Base-by-base conservation (phyloP, 2,113 vertebrate genomes). In the Sturnira hondurensis region DNA sequence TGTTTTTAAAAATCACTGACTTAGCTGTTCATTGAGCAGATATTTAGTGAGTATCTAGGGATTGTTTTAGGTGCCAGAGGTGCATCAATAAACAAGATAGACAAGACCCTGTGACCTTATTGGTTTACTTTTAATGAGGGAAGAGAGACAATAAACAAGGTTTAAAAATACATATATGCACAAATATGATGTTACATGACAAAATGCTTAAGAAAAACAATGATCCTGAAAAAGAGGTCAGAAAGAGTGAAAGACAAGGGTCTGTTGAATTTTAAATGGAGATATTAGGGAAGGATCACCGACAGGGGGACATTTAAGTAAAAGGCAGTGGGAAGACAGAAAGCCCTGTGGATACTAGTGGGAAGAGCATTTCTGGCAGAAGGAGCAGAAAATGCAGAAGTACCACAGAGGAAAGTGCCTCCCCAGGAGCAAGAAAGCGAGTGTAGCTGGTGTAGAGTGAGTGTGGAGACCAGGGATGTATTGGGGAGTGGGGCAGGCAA, bases 271-370 rank as follows among this genome's bases (percentile, higher is more conserved):
- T 83, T 43, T 76, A 52, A 50, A 9, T 5, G n/a, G 76, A 81
- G 56, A 67, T 36, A 43, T 9, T 4, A 41, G 65, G 22, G 31
- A 54, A 74, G 22, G 17, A 41, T 58, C n/a, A n/a, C 22, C 1
- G 4, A 58, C 36, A 56, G 76, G 5, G 24, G 63, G 63, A 14
- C 17, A 7, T 2, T 38, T 50, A 52, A 13, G 24, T 47, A 50
- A 45, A 65, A 41, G 7, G 50, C 4, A 61, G 19, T 16, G 11
- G 14, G 22, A 33, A 73, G 45, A 10, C 7, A 14, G 22, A 80
- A 6, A 68, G 6, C 11, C 43, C 1, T 16, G 38, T 38, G 4
- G 36, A 36, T 20, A 28, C 7, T 20, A 28, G 15, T 0, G 1
- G 28, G 52, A 83, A 88, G 28, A 43, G 26, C 7, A 83, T 92